Base-by-base conservation (phyloP, 2,888 invertebrate species). In the Gari tellinella region DNA sequence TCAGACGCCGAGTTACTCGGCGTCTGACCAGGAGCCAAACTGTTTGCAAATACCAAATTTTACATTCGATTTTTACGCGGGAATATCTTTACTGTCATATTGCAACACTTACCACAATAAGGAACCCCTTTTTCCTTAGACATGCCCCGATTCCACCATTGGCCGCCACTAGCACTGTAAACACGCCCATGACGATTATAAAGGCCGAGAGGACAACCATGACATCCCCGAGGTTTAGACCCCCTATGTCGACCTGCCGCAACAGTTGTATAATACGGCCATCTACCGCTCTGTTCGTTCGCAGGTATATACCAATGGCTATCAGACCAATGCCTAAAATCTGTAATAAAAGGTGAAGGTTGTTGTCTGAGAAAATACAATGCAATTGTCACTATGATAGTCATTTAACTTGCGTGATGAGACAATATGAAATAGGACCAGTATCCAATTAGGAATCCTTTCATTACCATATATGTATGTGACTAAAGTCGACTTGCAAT, bases 91-190 rank as follows among this genome's bases (percentile, higher is more conserved):
- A n/a, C n/a, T n/a, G n/a, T n/a, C n/a, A 23, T 15, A 12, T 60
- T 17, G 10, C 15, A n/a, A 15, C 25, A 45, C 62, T 52, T 74
- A 78, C 78, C 45, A 69, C 1, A 19, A 78, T 57, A 2, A 78
- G 74, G n/a, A 74, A 63, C 14, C 70, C 62, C 55, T 67, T 74
- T 26, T 73, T 74, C 31, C 70, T 70, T 21, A 73, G 52, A 41
- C 74, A 78, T 1, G 78, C 78, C 4, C 78, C 78, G n/a, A 78
- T 19, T 14, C 78, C 78, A 8, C 78, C 78, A 57, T 68, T 60
- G 26, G 64, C 73, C 4, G 78, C 63, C 23, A 74, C 52, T 3
- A 73, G 26, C 21, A 78, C 14, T 1, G 78, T 78, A 23, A 78
- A 73, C n/a, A 74, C 73, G 19, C 78, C 78, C 5, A 74, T 62